phyloP scores from a whole-genome alignment of 2,113 vertebrate genomes.

The Cebidichthys violaceus region DNA sequence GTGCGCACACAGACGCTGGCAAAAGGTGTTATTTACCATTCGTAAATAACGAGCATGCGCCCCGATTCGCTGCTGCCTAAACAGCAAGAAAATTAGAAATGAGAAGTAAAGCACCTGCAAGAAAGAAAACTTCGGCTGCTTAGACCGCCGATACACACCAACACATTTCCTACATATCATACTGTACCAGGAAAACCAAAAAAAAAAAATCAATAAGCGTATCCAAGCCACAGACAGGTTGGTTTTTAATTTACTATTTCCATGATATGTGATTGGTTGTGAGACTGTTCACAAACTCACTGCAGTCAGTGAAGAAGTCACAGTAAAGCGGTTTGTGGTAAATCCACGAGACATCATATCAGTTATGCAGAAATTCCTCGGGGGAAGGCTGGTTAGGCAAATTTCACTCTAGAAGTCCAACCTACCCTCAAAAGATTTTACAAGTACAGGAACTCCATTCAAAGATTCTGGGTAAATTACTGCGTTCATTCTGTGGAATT shows the following conservation, averaged over 20 bases:
- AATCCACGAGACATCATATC: not conserved
- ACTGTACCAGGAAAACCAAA: not conserved
- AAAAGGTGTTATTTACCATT: too few species aligned
- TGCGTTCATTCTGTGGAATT: not conserved
- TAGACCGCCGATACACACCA: not conserved
- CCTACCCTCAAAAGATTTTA: not conserved
- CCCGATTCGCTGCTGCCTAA: not conserved
- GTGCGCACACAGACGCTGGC: not conserved
- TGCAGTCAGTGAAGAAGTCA: not conserved
- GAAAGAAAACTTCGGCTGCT: not conserved
- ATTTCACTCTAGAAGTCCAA: not conserved
- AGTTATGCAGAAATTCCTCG: not conserved
- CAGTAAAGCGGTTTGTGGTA: not conserved
- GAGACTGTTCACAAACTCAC: constrained; percentile 14
- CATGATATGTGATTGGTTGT: not conserved
- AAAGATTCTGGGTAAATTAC: not conserved
- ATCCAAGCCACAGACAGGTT: not conserved
- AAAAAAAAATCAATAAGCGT: constrained; percentile 1
- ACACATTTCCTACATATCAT: not conserved
- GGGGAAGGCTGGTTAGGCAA: not conserved
- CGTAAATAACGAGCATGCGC: constrained; percentile 11
- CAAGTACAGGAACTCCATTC: not conserved
- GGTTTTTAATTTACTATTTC: constrained; percentile 11
- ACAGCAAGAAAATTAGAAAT: not conserved
- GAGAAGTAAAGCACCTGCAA: not conserved